Base-by-base conservation (phyloP, 2,113 vertebrate species). In the Gnathonemus longibarbis region DNA sequence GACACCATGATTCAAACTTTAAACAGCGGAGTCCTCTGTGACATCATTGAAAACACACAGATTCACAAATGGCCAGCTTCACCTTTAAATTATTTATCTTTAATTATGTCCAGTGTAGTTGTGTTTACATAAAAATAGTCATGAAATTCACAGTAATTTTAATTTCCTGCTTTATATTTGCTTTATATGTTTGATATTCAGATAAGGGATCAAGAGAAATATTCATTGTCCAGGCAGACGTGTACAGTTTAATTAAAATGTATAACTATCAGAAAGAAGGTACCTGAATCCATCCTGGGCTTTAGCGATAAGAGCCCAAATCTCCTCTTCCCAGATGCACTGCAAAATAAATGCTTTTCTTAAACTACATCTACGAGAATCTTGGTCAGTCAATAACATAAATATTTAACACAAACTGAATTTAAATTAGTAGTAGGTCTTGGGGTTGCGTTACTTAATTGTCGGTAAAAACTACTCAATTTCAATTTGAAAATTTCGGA, bases 231-330 rank as follows among this genome's bases (percentile, higher is more conserved):
- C 56, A 70, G 62, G 19, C 19, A 46, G 66, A 62, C 5, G 13
- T 88, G 74, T 80, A 62, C 21, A 66, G 15, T 21, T 62, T 88
- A 70, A 88, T 88, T 88, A 70, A 45, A 74, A 49, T 70, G 56
- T 31, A 48, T 74, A 15, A 48, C 8, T 48, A 27, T 21, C 45
- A 66, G 42, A 88, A 10, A 62, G 35, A 24, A 88, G 17, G n/a
- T 5, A 66, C 87, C 53, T 62, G 7, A 62, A 45, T 70, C 3
- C 31, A 46, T 74, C 50, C 35, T 45, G 19, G 21, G 13, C 49
- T 45, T 56, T 42, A 52, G 50, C 7, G n/a, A 56, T 88, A 56
- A 88, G 52, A 58, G 8, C 11, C 15, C 19, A 52, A 88, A 62
- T 56, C 31, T 39, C 45, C 45, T 39, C 62, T 56, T 62, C 31